These are phyloP conservation scores for Bombus sibiricus DNA, from an alignment of 1,140 invertebrate genomes.

Conservation along the genomic window DNA sequence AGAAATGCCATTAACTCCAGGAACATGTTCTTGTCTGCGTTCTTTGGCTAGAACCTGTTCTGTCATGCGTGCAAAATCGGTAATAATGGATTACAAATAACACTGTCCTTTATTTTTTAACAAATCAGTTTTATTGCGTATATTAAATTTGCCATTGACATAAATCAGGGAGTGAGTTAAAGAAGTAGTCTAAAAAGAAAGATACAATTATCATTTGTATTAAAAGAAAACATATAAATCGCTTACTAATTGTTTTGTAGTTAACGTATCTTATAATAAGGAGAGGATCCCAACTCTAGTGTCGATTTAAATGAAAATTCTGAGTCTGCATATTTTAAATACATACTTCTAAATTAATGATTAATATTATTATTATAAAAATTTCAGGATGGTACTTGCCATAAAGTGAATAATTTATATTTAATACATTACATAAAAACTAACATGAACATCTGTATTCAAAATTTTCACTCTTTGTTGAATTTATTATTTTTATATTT, in stretches of 20 bases:
- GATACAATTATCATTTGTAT: constrained; percentile 32
- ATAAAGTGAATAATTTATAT: neutral
- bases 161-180: constrained; percentile 20
- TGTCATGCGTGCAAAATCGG: constrained; percentile 79
- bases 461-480: neutral
- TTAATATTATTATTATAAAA: neutral
- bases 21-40: constrained; percentile 83
- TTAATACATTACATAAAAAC: neutral
- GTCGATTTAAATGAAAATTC: neutral
- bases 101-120: constrained; percentile 49
- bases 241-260: constrained; percentile 3
- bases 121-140: constrained; percentile 58
- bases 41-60: constrained; percentile 83
- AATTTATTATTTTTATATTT: neutral
- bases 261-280: neutral
- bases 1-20: constrained; percentile 85
- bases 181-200: constrained; percentile 29
- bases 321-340: neutral
- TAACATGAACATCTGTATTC: neutral
- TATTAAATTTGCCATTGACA: constrained; percentile 37
- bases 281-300: neutral
- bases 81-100: constrained; percentile 7
- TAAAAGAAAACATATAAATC: constrained; percentile 56
- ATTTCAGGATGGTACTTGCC: neutral
- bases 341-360: neutral